Evolutionary conservation across 2,113 vertebrate species (phyloP).

Genomic region (Dascyllus trimaculatus): DNA sequence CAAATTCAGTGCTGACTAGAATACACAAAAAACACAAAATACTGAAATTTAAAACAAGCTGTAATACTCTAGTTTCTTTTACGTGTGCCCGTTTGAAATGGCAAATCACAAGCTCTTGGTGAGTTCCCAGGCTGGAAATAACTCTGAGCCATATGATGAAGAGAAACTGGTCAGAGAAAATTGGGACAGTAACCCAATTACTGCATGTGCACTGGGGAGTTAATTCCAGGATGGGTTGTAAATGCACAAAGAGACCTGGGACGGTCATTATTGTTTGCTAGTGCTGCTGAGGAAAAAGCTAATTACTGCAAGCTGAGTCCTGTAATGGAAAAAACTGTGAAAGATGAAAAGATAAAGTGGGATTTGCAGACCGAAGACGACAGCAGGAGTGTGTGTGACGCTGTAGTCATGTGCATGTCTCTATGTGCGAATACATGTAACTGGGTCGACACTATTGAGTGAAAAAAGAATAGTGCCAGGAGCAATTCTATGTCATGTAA

Average conservation of each 20-base stretch:
- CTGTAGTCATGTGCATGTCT: conserved; percentile 2
- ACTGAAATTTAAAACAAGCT: background rate
- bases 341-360: conserved; percentile 31
- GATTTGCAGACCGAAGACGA: background rate
- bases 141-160: conserved; percentile 32
- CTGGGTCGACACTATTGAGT: conserved; percentile 58
- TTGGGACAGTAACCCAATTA: conserved; percentile 75
- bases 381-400: background rate
- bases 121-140: conserved; percentile 57
- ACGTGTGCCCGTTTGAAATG: conserved; percentile 22
- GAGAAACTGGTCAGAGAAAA: conserved; percentile 63
- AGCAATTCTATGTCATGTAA: conserved; percentile 42
- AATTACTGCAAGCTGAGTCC: background rate
- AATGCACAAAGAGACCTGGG: conserved; percentile 27
- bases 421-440: conserved; percentile 21
- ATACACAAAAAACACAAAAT: conserved; percentile 1
- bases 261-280: conserved; percentile 5
- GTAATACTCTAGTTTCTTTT: background rate
- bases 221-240: conserved; percentile 23
- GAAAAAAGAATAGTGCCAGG: conserved; percentile 47
- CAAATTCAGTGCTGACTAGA: background rate
- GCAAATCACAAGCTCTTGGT: conserved; percentile 23
- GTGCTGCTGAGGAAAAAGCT: background rate
- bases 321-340: background rate
- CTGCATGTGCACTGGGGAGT: conserved; percentile 10